Base-by-base conservation (phyloP, 2,888 invertebrate species). In the Eutolmus rufibarbis region DNA sequence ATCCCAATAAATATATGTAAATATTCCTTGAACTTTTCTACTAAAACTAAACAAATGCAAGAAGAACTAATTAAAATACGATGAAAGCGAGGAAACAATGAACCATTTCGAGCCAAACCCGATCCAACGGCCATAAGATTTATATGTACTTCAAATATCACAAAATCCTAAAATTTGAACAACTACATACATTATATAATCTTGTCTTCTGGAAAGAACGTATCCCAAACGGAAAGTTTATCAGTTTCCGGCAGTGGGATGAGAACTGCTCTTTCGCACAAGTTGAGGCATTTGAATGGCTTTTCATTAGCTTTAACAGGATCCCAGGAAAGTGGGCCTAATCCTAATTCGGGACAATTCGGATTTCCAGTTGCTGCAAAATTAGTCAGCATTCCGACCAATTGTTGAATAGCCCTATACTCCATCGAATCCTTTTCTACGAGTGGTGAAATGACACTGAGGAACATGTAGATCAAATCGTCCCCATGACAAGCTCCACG, bases 401-500 rank as follows among this genome's bases (percentile, higher is more conserved):
- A 91, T 51, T 90, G 89, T 16, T 89, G 89, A 37, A 92, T 91
- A 1, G 90, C 90, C 23, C 89, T 89, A 74, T 90, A 90, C 88
- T 92, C 92, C 0, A 89, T 88, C 0, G 91, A 91, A 5, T 90
- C 90, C 0, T 89, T 88, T 3, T 89, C 86, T 3, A 91, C 88
- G 14, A 90, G 90, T 34, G 91, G 90, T 2, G 91, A 90, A 74
- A 92, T 89, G 88, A 91, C 90, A 37, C 91, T 90, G 40, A 91
- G 90, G 81, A 91, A 93, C 0, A 93, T 89, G 87, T 92, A 93
- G 34, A 90, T 90, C 23, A 92, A 89, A 86, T 93, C 93, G 89
- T 93, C 93, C 1, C 91, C 92, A 89, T 93, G 93, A 43, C 92
- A 91, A 0, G 90, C 91, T 12, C 93, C 92, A 0, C 90, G 89